Conservation (phyloP, 2,888 invertebrate genomes). For the Spisula solida region DNA sequence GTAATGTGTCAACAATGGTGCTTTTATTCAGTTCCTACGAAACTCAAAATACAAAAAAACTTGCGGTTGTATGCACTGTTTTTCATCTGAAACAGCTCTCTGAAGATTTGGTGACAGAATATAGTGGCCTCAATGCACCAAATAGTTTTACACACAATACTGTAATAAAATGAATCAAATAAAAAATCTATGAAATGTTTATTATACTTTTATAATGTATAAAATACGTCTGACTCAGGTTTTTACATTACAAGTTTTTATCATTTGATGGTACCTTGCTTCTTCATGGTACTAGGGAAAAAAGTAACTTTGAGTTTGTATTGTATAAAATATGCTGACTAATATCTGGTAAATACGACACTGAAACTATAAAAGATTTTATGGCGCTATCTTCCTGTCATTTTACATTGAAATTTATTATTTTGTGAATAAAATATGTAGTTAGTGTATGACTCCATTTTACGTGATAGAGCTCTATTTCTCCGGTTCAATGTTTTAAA, state of each 20-base stretch:
- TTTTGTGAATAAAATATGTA: neutral
- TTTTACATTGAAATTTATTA: neutral
- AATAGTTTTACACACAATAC: no score
- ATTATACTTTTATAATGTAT: conserved; percentile 2
- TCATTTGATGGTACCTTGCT: neutral
- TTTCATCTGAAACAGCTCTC: no score
- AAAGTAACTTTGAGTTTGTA: neutral
- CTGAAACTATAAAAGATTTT: neutral
- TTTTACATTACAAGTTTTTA: neutral
- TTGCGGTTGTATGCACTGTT: no score
- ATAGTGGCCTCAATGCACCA: no score
- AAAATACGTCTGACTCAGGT: neutral
- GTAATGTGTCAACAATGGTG: no score
- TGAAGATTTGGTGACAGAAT: no score
- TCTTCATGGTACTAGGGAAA: neutral
- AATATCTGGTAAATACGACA: neutral
- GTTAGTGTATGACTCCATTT: neutral
- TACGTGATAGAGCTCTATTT: neutral
- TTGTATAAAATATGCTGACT: neutral
- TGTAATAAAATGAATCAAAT: neutral
- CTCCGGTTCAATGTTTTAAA: neutral
- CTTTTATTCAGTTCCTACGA: no score
- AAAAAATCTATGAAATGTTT: neutral
- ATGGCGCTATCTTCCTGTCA: neutral
- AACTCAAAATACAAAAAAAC: no score